Percentiles rank a stretch among this genome's conserved stretches.
These are phyloP conservation scores for Tenualosa thibaudeaui DNA, from an alignment of 2,797 vertebrate genomes.

Conservation along the genomic window DNA sequence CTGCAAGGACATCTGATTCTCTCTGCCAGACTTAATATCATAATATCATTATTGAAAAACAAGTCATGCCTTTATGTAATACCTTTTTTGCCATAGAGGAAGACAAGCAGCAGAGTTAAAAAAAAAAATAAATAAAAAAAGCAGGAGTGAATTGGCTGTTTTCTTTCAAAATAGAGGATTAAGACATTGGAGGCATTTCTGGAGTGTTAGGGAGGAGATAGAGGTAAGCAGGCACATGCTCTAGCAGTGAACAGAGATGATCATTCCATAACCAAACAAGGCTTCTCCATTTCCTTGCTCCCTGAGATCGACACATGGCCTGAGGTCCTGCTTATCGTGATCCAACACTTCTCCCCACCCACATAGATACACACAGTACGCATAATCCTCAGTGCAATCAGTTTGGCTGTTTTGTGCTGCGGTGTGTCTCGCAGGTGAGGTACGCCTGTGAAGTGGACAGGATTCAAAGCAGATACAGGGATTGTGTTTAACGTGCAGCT, in stretches of 20 bases:
- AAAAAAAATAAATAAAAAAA: background rate
- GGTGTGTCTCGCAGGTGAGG: background rate
- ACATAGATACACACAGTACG: too few species aligned
- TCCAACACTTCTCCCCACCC: background rate
- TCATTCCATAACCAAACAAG: background rate
- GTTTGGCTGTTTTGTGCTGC: too few species aligned
- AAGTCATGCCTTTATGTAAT: background rate
- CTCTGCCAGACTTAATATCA: background rate
- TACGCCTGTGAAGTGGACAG: background rate
- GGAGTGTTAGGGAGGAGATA: background rate
- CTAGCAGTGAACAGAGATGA: too few species aligned
- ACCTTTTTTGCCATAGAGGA: background rate
- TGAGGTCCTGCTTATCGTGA: background rate
- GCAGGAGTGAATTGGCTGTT: background rate
- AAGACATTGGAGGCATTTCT: background rate
- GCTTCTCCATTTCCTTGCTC: background rate
- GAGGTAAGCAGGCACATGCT: background rate
- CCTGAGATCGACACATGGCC: background rate
- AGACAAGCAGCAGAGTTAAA: background rate
- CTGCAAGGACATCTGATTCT: conserved; percentile 2
- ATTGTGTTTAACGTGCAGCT: background rate
- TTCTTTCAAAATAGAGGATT: background rate
- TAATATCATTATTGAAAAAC: background rate
- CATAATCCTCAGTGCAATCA: too few species aligned
- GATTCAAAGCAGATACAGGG: background rate